Evolutionary conservation across 1,140 invertebrate species (phyloP), one percentile per base, ranked within the genome.

Genomic region (Gryon sp.): DNA sequence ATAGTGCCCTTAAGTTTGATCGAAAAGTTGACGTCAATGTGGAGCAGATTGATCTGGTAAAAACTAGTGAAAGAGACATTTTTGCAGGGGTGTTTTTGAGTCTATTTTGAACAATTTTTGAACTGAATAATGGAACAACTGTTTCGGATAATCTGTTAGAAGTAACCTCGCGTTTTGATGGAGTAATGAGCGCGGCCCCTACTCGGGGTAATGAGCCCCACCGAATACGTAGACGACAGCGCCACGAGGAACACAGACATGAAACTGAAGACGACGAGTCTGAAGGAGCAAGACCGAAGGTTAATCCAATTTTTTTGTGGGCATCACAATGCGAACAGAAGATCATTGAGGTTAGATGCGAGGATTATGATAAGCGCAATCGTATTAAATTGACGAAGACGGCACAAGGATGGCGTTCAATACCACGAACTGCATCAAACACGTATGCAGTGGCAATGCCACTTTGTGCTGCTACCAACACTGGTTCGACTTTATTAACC

Each of bases 281-380:
- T 16, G 82, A 86, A 7, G 83, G 86, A 28, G 85, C 85, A 18
- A 83, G 88, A 15, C 91, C 92, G 34, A 91, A 92, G 75, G 92
- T 94, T 4, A 93, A 93, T 83, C 94, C 94, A 43, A 94, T 95
- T 55, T 95, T 95, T 85, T 89, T 95, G 52, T 95, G 94, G 94
- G 93, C 93, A 30, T 92, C 93, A 78, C 93, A 94, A 84, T 90
- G 92, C 69, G 93, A 94, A 81, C 93, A 93, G 53, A 91, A 90
- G 81, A 94, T 95, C 80, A 91, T 95, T 80, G 93, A 95, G 85
- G 94, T 95, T 70, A 91, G 92, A 82, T 95, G 94, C 88, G 94
- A 95, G 86, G 94, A 95, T 83, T 95, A 95, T 89, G 94, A 95
- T 87, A 92, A 93, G 81, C 89, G 94, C 28, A 95, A 95, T 88